Conservation (phyloP, 92 coral and sea anemone genomes). For the Epizoanthus fatuus region DNA sequence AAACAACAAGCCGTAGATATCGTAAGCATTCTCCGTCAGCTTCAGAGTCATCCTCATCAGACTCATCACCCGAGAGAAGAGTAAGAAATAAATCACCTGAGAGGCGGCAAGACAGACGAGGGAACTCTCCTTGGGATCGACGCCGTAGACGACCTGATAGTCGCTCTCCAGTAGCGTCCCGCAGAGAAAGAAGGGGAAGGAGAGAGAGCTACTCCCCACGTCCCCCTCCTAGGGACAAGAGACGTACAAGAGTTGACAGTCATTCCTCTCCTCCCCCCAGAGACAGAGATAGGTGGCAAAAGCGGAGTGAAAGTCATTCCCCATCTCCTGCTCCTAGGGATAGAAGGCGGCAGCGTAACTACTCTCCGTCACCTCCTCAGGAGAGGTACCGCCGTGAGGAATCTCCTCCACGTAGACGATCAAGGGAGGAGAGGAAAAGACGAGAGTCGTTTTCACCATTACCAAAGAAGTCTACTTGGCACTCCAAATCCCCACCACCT, state of each 20-base stretch:
- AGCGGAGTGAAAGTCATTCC: slow-evolving; percentile 10
- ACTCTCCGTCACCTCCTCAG: slow-evolving; percentile 61
- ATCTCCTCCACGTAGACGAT: slow-evolving; percentile 12
- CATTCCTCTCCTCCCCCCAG: slow-evolving; percentile 11
- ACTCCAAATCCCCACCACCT: slow-evolving; percentile 71
- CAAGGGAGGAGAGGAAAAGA: slow-evolving; percentile 13
- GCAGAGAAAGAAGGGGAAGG: slow-evolving; percentile 43
- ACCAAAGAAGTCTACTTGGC: slow-evolving; percentile 57
- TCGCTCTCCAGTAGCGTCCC: slow-evolving; percentile 17
- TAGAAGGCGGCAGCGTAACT: slow-evolving; percentile 39
- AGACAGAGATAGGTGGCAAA: slow-evolving; percentile 13
- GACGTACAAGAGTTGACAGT: slow-evolving; percentile 1
- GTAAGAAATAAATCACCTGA: slow-evolving; percentile 61
- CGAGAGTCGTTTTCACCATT: slow-evolving; percentile 67
- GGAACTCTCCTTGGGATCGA: slow-evolving; percentile 59
- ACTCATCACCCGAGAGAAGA: slow-evolving; percentile 83
- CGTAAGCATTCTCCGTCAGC: slow-evolving; percentile 88
- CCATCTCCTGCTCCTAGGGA: slow-evolving; percentile 55
- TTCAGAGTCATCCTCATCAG: slow-evolving; percentile 84
- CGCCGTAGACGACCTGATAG: slow-evolving; percentile 20
- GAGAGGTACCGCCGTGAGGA: slow-evolving; percentile 42
- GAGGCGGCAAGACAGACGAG: slow-evolving; percentile 61
- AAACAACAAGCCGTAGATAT: slow-evolving; percentile 91
- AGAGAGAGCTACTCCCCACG: slow-evolving; percentile 18
- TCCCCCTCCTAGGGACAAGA: neutral